Base-by-base conservation (phyloP, 2,113 vertebrate species). In the Propithecus coquereli region DNA sequence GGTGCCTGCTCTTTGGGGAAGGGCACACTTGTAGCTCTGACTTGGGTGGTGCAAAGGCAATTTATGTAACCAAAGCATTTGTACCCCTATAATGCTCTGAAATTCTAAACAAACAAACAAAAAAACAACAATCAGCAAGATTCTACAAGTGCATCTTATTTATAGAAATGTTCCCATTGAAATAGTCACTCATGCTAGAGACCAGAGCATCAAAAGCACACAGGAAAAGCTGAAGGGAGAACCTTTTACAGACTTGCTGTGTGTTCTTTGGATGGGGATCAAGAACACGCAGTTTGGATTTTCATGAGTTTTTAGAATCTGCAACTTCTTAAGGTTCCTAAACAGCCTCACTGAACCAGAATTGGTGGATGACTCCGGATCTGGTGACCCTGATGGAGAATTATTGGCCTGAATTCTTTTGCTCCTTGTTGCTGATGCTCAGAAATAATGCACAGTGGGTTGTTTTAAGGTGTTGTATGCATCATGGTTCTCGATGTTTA, bases 291-390 rank as follows among this genome's bases (percentile, higher is more conserved):
- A 18, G 1, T 7, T 93, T 86, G 68, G 50, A 34, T 90, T 96
- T 90, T 54, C 45, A 59, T 94, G 82, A n/a, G 37, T n/a, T 65
- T 63, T 65, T 80, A 92, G 87, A 63, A 43, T 94, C 90, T 90
- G 74, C 18, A 79, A 30, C 34, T 97, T 94, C 45, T 94, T 92
- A 71, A 94, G 1, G 43, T 34, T 27, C 59, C 57, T 54, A 1
- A 77, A 88, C 73, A 94, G 32, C 9, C 79, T 96, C 65, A 59
- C 59, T 77, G 34, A 54, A 30, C 43, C 27, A 3, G 50, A 16
- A 57, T 71, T 94, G 94, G 66, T 71, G 83, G 47, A 20, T 84
- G 82, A 61, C 25, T 32, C 61, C 17, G 94, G 71, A 43, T 37
- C 45, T 65, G 57, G 22, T 81, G 37, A 91, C 65, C n/a, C 95